Base-by-base conservation (phyloP, 2,113 vertebrate species). In the Dinomys branickii region DNA sequence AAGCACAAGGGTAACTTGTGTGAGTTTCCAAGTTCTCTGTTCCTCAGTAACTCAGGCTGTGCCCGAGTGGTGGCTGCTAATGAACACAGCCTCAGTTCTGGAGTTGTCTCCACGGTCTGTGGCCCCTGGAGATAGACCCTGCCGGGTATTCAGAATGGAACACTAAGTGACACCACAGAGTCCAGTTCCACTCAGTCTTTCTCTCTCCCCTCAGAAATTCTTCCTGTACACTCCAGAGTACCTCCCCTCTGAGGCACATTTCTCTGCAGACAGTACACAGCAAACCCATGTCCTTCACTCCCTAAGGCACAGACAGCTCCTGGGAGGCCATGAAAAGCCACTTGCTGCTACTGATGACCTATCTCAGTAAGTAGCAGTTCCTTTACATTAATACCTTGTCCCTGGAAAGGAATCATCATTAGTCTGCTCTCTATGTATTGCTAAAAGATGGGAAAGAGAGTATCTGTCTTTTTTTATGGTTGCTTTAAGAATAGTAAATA, bases 21-120 rank as follows among this genome's bases (percentile, higher is more conserved):
- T 81, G 80, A 85, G 30, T 80, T 94, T 67, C n/a, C 59, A 88
- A 81, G 86, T 82, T 86, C 67, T 93, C 63, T 94, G 11, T 91
- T 96, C 69, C 80, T 86, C 30, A 75, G 35, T 86, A 94, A 82
- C 82, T 84, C 78, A 91, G 47, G 85, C 47, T 85, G 52, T 22
- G 69, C 85, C 84, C 75, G 75, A 93, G 56, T 88, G 63, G 52
- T 71, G 47, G 75, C 44, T 52, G 12, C 63, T 81, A 4, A 88
- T 88, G 38, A 65, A 54, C 69, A 75, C 52, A 28, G 20, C 11
- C 22, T 22, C 24, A 7, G 12, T 38, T 33, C 65, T 13, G 83
- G 65, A 86, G 50, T 17, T 50, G 54, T 89, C 89, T 86, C 75
- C 52, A 87, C 82, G 77, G 50, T 86, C 1, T 22, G 10, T 1